Conservation (phyloP, 2,797 vertebrate species). For the Morus bassanus region DNA sequence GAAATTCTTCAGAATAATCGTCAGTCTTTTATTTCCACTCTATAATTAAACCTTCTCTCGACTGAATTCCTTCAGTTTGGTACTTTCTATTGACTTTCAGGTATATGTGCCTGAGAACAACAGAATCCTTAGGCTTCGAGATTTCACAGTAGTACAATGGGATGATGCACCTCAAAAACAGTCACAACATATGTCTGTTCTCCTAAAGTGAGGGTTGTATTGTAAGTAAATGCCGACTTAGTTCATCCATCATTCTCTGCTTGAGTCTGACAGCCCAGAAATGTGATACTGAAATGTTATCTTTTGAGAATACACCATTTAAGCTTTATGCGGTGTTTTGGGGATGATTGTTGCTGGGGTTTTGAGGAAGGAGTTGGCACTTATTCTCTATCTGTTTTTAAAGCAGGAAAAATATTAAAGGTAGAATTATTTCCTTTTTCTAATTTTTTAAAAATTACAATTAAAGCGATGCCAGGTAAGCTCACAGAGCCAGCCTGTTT, state of each 20-base stretch:
- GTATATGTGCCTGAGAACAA: neutral
- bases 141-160: neutral
- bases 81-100: neutral
- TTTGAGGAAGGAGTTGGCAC: neutral
- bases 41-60: neutral
- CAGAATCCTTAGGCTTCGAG: neutral
- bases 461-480: neutral
- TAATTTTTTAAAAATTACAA: neutral
- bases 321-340: neutral
- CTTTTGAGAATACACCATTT: neutral
- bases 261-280: neutral
- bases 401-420: neutral
- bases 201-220: neutral
- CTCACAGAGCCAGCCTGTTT: neutral
- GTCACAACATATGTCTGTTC: neutral
- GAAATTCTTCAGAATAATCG: neutral
- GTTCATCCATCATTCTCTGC: neutral
- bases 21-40: neutral
- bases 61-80: neutral
- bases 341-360: neutral
- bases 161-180: neutral
- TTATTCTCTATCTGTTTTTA: neutral
- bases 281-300: neutral
- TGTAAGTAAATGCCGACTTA: neutral
- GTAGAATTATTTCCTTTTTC: neutral